Conservation (phyloP, 1,140 invertebrate species). For the Hormaphis cornu region DNA sequence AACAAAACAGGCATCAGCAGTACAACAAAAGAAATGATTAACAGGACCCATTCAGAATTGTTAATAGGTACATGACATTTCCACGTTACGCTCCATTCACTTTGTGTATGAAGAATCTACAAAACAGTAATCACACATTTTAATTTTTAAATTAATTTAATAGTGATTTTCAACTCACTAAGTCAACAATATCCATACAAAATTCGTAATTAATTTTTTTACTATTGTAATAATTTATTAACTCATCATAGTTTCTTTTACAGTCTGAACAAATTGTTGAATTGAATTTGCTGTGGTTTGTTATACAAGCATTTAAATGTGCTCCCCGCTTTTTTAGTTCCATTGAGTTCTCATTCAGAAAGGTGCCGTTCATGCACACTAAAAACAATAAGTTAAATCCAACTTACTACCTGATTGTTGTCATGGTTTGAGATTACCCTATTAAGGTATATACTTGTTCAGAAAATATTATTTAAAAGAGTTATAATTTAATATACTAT, state of each 20-base stretch:
- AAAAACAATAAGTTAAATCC: not conserved
- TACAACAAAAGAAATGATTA: not conserved
- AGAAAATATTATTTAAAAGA: too few species aligned
- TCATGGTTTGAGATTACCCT: not conserved
- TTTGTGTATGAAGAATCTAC: conserved; percentile 8
- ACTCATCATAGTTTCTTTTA: conserved; percentile 29
- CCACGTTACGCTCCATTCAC: not conserved
- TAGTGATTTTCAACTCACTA: conserved; percentile 15
- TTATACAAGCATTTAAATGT: conserved; percentile 31
- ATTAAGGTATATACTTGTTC: too few species aligned
- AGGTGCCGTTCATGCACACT: conserved; percentile 9
- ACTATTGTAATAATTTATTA: conserved; percentile 34
- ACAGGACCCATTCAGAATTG: not conserved
- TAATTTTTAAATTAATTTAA: not conserved
- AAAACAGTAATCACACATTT: not conserved
- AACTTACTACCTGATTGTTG: not conserved
- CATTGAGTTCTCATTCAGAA: conserved; percentile 30
- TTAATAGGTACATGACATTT: conserved; percentile 9
- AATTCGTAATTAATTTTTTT: conserved; percentile 33
- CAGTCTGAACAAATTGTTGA: conserved; percentile 33
- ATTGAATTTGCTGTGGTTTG: conserved; percentile 18
- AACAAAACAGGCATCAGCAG: not conserved
- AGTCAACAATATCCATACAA: conserved; percentile 37
- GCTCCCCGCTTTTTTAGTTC: conserved; percentile 26
- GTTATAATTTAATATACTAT: too few species aligned